Percentiles rank a stretch among this genome's conserved stretches.
These are phyloP conservation scores for Agelaius tricolor DNA, from an alignment of 2,113 vertebrate genomes.

Conservation along the genomic window DNA sequence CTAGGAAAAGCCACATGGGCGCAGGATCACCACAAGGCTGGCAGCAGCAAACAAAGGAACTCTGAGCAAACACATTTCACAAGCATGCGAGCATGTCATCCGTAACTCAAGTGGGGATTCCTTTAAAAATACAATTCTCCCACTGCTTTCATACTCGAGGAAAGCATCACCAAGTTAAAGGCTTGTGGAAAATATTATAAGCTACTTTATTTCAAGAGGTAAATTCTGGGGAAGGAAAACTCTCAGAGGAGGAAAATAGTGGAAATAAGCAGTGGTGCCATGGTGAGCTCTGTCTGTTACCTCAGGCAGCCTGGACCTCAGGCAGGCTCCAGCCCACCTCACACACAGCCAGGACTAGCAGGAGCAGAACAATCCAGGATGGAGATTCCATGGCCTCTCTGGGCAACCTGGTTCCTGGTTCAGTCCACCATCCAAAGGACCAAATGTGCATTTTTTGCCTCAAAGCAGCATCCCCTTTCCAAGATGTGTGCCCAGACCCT, in stretches of 20 bases:
- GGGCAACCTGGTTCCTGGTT: neutral
- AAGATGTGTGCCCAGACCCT: neutral
- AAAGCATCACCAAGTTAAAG: neutral
- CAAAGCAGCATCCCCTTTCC: neutral
- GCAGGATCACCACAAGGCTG: neutral
- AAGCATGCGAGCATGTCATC: neutral
- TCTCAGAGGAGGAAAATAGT: neutral
- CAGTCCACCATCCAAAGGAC: neutral
- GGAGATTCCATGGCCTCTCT: neutral
- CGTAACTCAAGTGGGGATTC: neutral
- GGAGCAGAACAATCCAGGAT: neutral
- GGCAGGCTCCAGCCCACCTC: neutral
- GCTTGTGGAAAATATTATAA: slow-evolving; percentile 22
- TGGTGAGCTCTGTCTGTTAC: neutral
- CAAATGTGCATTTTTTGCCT: neutral
- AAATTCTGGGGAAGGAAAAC: fast-evolving
- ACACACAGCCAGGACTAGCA: neutral
- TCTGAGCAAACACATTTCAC: neutral
- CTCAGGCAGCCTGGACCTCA: neutral
- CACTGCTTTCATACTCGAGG: neutral
- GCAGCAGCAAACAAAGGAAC: neutral
- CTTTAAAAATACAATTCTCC: slow-evolving; percentile 2
- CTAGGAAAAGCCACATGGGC: neutral
- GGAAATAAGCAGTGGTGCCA: neutral
- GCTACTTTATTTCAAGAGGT: neutral